A percentile compares a stretch with the other conserved stretches of the same genome.
These are phyloP conservation scores for Nemoura dubitans DNA, from an alignment of 2,888 invertebrate species.

Conservation along the genomic window DNA sequence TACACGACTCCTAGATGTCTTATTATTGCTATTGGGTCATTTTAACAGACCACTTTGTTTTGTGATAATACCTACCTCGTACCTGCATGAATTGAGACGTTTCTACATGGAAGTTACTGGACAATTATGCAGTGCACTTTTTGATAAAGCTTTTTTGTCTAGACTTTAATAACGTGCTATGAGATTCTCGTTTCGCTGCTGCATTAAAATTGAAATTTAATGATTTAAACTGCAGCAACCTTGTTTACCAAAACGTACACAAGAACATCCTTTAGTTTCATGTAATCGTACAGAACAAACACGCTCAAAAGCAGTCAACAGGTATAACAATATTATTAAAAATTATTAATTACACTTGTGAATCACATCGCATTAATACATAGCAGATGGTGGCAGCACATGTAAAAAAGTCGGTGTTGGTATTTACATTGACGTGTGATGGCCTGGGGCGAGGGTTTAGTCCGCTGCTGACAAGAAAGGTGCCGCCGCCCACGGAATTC, in stretches of 20 bases:
- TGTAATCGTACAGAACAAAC: background rate
- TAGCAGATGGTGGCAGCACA: background rate
- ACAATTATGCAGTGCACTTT: conserved; percentile 4
- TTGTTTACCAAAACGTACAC: background rate
- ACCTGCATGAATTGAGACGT: too few species aligned
- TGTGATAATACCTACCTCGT: too few species aligned
- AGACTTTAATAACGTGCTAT: background rate
- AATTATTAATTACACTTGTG: background rate
- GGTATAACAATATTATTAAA: background rate
- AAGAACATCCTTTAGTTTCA: background rate
- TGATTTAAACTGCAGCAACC: background rate
- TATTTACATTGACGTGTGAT: conserved; percentile 1
- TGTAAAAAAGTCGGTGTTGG: background rate
- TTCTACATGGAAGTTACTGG: background rate
- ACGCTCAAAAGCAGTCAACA: background rate
- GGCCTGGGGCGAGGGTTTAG: background rate
- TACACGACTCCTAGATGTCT: too few species aligned
- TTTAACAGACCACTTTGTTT: too few species aligned
- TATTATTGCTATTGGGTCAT: too few species aligned
- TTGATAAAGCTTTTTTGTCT: background rate
- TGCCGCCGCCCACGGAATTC: conserved; percentile 2
- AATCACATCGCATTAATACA: background rate
- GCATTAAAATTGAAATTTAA: background rate
- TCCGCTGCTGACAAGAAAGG: conserved; percentile 7
- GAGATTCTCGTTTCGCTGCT: background rate